Evolutionary conservation across 2,113 vertebrate genomes (phyloP).

Genomic region (Sardina pilchardus): DNA sequence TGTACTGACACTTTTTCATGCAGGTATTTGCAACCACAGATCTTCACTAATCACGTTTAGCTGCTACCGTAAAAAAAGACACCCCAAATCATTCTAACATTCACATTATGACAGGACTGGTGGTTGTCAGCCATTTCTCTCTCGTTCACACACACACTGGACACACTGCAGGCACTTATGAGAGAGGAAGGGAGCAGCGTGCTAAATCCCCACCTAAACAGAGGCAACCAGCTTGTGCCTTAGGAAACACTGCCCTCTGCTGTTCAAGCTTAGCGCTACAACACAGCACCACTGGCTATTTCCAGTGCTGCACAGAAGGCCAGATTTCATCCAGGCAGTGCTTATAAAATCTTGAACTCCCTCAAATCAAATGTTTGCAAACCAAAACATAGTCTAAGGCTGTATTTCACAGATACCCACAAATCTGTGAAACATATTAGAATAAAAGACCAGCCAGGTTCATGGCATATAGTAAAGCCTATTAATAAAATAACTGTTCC

Average conservation of each 20-base stretch:
- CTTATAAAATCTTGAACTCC: neutral
- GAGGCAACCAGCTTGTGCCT: conserved; percentile 14
- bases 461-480: too few relatives aligned
- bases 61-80: too few relatives aligned
- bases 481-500: too few relatives aligned
- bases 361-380: too few relatives aligned
- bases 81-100: too few relatives aligned
- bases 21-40: conserved; percentile 8
- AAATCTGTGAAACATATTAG: neutral
- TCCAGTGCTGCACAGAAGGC: too few relatives aligned
- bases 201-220: neutral
- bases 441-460: too few relatives aligned
- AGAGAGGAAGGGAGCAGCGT: neutral
- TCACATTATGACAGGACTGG: too few relatives aligned
- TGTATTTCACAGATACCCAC: neutral
- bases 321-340: neutral
- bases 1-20: neutral
- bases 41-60: neutral
- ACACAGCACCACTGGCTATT: neutral
- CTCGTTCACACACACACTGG: neutral
- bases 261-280: neutral
- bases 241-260: conserved; percentile 46
- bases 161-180: neutral
- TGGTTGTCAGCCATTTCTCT: too few relatives aligned
- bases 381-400: neutral